phyloP scores from a whole-genome alignment of 2,888 invertebrate genomes.

The Bedellia somnulentella region DNA sequence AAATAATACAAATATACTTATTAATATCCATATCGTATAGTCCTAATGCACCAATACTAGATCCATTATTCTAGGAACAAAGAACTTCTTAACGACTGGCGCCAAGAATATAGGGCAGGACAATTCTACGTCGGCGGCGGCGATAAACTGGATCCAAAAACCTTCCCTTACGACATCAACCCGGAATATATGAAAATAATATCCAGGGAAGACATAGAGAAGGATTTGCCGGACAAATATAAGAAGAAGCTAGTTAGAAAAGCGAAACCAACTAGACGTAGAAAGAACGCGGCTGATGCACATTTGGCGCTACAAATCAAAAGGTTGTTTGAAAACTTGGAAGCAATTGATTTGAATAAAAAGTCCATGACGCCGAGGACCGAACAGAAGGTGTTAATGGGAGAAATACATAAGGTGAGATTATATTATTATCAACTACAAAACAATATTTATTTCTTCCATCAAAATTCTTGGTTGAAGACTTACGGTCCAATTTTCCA shows the following conservation, averaged over 20 bases:
- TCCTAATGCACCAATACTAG: too few relatives aligned
- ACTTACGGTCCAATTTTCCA: too few relatives aligned
- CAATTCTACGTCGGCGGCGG: slow-evolving; percentile 18
- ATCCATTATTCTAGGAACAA: slow-evolving; percentile 30
- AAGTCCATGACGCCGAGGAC: slow-evolving; percentile 47
- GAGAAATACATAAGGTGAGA: slow-evolving; percentile 63
- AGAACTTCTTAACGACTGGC: slow-evolving; percentile 57
- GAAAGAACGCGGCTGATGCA: slow-evolving; percentile 30
- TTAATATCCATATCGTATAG: too few relatives aligned
- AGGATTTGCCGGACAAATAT: slow-evolving; percentile 47
- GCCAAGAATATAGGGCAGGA: slow-evolving; percentile 29
- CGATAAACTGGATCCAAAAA: slow-evolving; percentile 21
- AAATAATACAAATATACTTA: too few relatives aligned
- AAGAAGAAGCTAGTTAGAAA: slow-evolving; percentile 23
- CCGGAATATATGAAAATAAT: slow-evolving; percentile 55
- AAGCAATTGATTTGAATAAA: slow-evolving; percentile 34
- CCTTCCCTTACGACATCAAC: slow-evolving; percentile 58
- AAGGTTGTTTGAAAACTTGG: slow-evolving; percentile 40
- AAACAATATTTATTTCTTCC: too few relatives aligned
- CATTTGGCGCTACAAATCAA: slow-evolving; percentile 46
- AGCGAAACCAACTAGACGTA: slow-evolving; percentile 15
- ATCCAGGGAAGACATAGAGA: slow-evolving; percentile 45
- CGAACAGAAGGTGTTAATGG: slow-evolving; percentile 52
- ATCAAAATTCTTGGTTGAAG: too few relatives aligned
- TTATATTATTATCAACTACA: too few relatives aligned